These are phyloP conservation scores for Panthera leo DNA, from an alignment of 2,113 vertebrate genomes.

Conservation along the genomic window DNA sequence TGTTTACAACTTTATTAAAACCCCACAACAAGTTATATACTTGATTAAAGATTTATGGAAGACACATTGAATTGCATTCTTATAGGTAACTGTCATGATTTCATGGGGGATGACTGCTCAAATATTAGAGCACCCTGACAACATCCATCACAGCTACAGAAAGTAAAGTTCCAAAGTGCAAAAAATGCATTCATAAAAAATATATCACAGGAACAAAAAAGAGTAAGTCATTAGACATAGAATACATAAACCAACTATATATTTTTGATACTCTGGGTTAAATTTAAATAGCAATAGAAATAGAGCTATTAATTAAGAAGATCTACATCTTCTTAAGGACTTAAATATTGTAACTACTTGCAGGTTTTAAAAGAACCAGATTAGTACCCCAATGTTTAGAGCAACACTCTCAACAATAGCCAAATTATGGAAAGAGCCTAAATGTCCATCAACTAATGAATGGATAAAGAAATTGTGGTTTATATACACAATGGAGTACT, in stretches of 20 bases:
- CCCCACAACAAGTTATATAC: slow-evolving; percentile 64
- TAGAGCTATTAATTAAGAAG: not conserved
- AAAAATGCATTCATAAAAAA: slow-evolving; percentile 9
- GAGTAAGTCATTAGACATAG: not conserved
- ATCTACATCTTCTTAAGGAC: not conserved
- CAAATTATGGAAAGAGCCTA: too few relatives aligned
- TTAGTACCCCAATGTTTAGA: not conserved
- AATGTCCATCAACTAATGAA: too few relatives aligned
- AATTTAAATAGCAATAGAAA: not conserved
- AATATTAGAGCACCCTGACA: not conserved
- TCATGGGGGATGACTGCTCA: not conserved
- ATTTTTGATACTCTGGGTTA: not conserved
- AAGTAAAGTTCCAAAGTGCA: not conserved
- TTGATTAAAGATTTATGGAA: slow-evolving; percentile 55
- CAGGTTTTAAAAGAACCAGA: not conserved
- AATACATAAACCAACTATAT: not conserved
- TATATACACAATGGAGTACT: too few relatives aligned
- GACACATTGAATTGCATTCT: not conserved
- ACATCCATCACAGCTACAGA: not conserved
- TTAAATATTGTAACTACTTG: not conserved
- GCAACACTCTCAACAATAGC: too few relatives aligned
- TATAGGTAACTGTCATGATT: slow-evolving; percentile 4
- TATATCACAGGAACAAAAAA: not conserved
- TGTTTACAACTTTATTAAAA: slow-evolving; percentile 80
- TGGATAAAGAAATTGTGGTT: too few relatives aligned